These are phyloP conservation scores for Scomberomorus guttatus DNA, from an alignment of 2,797 vertebrate genomes.

Conservation along the genomic window DNA sequence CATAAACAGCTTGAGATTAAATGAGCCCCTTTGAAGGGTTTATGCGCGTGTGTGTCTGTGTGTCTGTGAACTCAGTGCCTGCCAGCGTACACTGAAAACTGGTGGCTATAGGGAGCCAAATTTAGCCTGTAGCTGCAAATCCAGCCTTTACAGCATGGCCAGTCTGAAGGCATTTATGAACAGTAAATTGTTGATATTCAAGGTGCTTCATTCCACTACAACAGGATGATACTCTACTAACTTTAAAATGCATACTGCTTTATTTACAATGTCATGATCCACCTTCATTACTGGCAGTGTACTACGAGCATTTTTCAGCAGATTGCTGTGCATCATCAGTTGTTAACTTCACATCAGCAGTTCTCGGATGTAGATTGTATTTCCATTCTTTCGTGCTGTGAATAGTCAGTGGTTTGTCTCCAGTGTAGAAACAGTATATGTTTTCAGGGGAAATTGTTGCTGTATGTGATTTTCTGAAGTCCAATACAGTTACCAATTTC, in stretches of 20 bases:
- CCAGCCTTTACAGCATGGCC: constrained; percentile 14
- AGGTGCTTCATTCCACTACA: constrained; percentile 9
- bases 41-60: constrained; percentile 54
- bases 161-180: constrained; percentile 17
- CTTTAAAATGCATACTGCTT: constrained; percentile 5
- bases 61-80: constrained; percentile 56
- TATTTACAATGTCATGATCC: constrained; percentile 16
- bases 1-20: constrained; percentile 82
- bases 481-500: background rate
- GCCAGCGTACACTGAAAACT: constrained; percentile 44
- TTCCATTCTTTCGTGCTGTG: constrained; percentile 18
- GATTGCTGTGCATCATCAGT: constrained; percentile 4
- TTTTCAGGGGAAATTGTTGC: constrained; percentile 1
- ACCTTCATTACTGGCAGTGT: background rate
- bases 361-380: constrained; percentile 13
- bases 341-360: background rate
- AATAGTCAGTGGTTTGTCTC: constrained; percentile 1
- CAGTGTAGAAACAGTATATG: background rate
- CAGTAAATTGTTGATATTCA: constrained; percentile 21
- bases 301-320: background rate
- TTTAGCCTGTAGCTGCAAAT: constrained; percentile 28
- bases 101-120: constrained; percentile 39
- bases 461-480: background rate
- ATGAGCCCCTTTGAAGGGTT: constrained; percentile 80
- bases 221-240: constrained; percentile 16